Conservation (phyloP, 2,797 vertebrate genomes). For the Gouania willdenowi region DNA sequence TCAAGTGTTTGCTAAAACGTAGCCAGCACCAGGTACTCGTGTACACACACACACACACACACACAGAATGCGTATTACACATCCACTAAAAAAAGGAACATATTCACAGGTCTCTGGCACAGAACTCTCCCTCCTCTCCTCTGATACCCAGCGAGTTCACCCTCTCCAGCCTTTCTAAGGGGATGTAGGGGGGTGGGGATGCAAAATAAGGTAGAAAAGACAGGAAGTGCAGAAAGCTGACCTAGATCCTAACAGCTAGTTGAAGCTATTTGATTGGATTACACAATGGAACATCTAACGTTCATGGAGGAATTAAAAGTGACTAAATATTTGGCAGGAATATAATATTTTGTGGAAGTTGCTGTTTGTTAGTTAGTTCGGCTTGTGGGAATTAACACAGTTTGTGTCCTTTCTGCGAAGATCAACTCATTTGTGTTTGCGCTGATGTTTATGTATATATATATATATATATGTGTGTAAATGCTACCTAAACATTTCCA, state of each 20-base stretch:
- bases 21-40: slow-evolving; percentile 75
- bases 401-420: too few species aligned
- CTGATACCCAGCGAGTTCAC: slow-evolving; percentile 31
- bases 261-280: slow-evolving; percentile 54
- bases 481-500: too few species aligned
- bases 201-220: slow-evolving; percentile 17
- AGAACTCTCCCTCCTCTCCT: slow-evolving; percentile 72
- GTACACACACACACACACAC: slow-evolving; percentile 53
- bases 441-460: too few species aligned
- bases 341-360: slow-evolving; percentile 40
- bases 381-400: too few species aligned
- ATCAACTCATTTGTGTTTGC: too few species aligned
- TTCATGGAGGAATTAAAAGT: slow-evolving; percentile 54
- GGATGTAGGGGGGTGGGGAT: too few species aligned
- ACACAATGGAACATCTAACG: slow-evolving; percentile 18
- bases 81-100: slow-evolving; percentile 70
- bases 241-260: slow-evolving; percentile 42
- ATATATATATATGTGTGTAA: too few species aligned
- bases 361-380: background rate
- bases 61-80: slow-evolving; percentile 71
- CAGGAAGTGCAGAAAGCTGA: slow-evolving; percentile 13
- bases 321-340: slow-evolving; percentile 68
- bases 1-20: slow-evolving; percentile 70
- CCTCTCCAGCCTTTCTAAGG: slow-evolving; percentile 12
- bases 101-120: slow-evolving; percentile 82